Percentiles rank a stretch among this genome's conserved stretches.
Conservation (phyloP, 2,113 vertebrate species). For the Struthidea cinerea region DNA sequence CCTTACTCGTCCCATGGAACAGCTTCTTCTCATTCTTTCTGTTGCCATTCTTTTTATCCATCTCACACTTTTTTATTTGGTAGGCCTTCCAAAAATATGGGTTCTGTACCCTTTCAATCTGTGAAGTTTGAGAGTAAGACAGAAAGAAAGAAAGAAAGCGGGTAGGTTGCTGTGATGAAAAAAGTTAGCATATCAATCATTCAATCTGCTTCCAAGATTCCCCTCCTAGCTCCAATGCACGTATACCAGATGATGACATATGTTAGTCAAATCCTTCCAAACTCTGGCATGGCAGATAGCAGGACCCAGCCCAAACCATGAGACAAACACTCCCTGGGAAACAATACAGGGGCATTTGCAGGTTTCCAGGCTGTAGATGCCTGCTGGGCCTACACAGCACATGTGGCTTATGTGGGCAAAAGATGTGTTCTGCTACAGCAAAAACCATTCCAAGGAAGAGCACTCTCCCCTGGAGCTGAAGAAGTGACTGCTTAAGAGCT, state of each 20-base stretch:
- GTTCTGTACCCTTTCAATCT: constrained; percentile 90
- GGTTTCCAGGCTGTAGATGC: background rate
- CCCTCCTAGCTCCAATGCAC: background rate
- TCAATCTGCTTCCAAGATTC: background rate
- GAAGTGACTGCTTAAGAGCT: background rate
- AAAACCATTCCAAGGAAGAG: background rate
- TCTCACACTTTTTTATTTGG: constrained; percentile 76
- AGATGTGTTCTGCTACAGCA: background rate
- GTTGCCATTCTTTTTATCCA: constrained; percentile 79
- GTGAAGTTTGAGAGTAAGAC: constrained; percentile 2
- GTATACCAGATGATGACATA: background rate
- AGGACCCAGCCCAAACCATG: background rate
- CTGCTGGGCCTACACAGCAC: background rate
- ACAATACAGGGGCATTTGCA: background rate
- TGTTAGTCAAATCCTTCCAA: background rate
- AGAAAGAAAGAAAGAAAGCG: background rate
- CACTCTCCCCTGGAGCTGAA: background rate
- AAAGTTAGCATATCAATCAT: background rate
- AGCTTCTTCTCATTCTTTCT: constrained; percentile 76
- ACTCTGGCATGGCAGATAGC: background rate
- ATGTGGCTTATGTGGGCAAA: rapidly evolving
- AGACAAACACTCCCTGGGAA: background rate
- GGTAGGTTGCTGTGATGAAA: background rate
- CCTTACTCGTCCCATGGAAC: constrained; percentile 80
- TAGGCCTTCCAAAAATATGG: constrained; percentile 80